Evolutionary conservation across 2,888 invertebrate species (phyloP), one percentile per base, ranked within the genome.

Genomic region (Ypsolopha scabrella): DNA sequence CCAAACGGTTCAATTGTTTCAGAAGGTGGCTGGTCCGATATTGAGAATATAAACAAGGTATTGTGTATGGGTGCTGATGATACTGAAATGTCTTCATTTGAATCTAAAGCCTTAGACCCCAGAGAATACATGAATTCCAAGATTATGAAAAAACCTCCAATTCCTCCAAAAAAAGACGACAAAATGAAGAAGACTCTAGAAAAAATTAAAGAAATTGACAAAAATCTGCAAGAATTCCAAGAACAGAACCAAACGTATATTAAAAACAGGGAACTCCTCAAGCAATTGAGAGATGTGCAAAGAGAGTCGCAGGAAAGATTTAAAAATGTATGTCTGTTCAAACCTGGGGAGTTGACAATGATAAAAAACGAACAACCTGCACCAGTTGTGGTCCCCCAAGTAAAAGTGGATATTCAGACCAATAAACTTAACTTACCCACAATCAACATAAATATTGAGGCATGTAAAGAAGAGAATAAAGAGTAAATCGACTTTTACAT

Each of bases 241-340:
- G 57, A 61, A 7, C 41, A 52, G 1, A 4, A 6, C 4, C 53
- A 46, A 6, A 51, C 57, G 7, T 56, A 59, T 7, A 72, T 80
- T 6, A 67, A 59, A 7, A 78, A 79, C 55, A 59, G 70, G 44
- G 74, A 69, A 49, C 75, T 74, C 70, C 67, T 80, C 6, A 65
- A 67, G 14, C 73, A 72, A 11, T 59, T 80, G 2, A 64, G 69
- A 48, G 52, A 55, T 0, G 57, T 74, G 51, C 72, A 80, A 54
- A 24, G 24, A 24, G 24, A 24, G 24, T 24, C 72, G 52, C 72
- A 80, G 54, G 60, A 58, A 2, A 51, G 59, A 1, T 68, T 75
- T 0, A 72, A 75, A 0, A 46, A 56, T 24, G 24, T 24, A 0
- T 59, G 62, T 11, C 48, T 81, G 3, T 45, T 82, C 37, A 70